Evolutionary conservation across 2,888 invertebrate species (phyloP).

Genomic region (Prosopocoilus inquinatus): DNA sequence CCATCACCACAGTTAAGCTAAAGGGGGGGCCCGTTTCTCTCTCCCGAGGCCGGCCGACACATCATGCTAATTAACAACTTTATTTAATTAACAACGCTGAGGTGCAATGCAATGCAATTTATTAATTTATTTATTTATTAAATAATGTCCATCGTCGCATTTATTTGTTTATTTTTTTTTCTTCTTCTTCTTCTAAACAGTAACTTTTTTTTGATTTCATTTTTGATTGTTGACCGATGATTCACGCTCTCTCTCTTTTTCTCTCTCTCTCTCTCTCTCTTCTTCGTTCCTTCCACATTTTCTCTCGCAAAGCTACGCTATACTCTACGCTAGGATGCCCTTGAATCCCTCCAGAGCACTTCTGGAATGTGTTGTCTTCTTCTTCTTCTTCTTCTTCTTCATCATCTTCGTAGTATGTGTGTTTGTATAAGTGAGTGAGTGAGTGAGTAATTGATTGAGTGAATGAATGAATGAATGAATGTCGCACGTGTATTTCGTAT

Average conservation of each 20-base stretch:
- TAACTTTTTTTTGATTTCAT: constrained; percentile 11
- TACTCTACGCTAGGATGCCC: constrained; percentile 50
- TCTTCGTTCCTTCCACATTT: constrained; percentile 10
- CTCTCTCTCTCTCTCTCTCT: constrained; percentile 13
- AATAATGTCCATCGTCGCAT: no score
- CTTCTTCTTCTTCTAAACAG: no score
- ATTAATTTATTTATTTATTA: no score
- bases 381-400: no score
- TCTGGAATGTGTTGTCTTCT: constrained; percentile 56
- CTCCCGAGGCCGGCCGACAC: constrained; percentile 9
- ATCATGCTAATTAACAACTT: no score
- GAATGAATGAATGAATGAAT: no score
- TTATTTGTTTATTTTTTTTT: constrained; percentile 3
- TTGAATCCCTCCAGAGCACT: constrained; percentile 53
- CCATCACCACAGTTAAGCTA: constrained; percentile 52
- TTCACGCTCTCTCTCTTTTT: constrained; percentile 9
- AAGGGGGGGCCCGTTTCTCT: constrained; percentile 27
- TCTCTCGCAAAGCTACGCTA: constrained; percentile 33
- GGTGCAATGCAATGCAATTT: constrained; percentile 30
- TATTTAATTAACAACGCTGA: constrained; percentile 29
- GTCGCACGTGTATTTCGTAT: no score
- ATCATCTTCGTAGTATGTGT: constrained; percentile 19
- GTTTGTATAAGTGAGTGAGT: no score
- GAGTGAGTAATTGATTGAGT: background rate
- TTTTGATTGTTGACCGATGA: constrained; percentile 2